phyloP scores from a whole-genome alignment of 2,797 vertebrate species.

The Enteromius viviparus region DNA sequence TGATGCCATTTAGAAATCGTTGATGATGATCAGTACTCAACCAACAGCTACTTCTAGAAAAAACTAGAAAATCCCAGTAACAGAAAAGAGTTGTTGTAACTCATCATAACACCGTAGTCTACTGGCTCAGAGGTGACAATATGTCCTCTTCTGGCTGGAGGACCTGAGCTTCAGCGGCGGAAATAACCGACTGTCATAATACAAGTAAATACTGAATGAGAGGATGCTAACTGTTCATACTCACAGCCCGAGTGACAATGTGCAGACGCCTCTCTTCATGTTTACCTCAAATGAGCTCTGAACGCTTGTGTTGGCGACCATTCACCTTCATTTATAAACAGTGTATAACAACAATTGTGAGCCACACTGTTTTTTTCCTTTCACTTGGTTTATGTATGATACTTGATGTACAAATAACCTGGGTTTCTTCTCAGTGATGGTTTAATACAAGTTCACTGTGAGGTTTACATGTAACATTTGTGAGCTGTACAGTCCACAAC shows the following conservation, averaged over 20 bases:
- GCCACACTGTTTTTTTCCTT: background rate
- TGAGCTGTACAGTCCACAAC: background rate
- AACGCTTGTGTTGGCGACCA: conserved; percentile 6
- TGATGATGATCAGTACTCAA: background rate
- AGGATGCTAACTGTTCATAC: conserved; percentile 53
- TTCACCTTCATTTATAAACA: conserved; percentile 36
- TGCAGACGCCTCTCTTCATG: conserved; percentile 41
- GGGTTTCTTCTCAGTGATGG: background rate
- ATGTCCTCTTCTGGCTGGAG: background rate
- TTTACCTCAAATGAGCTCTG: conserved; percentile 47
- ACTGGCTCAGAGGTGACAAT: background rate
- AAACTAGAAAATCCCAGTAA: background rate
- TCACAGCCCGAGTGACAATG: conserved; percentile 46
- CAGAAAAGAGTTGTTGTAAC: conserved; percentile 2
- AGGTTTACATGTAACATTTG: background rate
- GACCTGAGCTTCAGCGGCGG: conserved; percentile 27
- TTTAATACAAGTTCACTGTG: background rate
- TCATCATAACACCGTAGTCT: background rate
- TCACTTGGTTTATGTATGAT: background rate
- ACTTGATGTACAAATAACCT: conserved; percentile 17
- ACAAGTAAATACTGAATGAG: conserved; percentile 57
- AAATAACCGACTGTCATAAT: conserved; percentile 57
- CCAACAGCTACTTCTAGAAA: background rate
- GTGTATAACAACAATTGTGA: conserved; percentile 12
- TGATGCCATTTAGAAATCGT: background rate